Evolutionary conservation across 2,888 invertebrate species (phyloP), one percentile per base, ranked within the genome.

Genomic region (Zeuzera pyrina): DNA sequence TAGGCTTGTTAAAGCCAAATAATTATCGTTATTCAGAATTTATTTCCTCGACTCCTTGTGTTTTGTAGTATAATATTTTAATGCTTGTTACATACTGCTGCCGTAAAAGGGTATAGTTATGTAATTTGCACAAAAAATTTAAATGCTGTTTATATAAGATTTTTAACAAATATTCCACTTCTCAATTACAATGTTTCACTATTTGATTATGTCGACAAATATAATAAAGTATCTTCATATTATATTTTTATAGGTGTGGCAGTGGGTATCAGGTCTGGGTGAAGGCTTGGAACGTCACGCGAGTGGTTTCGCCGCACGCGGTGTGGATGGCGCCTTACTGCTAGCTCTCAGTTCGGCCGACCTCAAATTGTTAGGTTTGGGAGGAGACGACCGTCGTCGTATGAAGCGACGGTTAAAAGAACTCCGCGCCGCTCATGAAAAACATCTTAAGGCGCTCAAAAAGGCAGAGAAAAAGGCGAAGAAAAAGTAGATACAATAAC

Each of bases 311-410:
- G 89, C 93, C 32, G 93, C 94, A 52, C 90, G 94, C 52, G 92
- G 92, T 58, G 92, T 98, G 31, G 94, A 93, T 68, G 98, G 98
- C 12, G 86, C 89, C 19, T 90, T 93, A 32, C 85, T 98, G 34
- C 83, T 98, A 27, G 89, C 92, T 42, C 85, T 98, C 33, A 96
- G 97, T 62, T 94, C 96, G 1, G 90, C 93, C 35, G 96, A 95
- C 76, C 89, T 98, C 43, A 98, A 98, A 84, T 88, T 91, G 43
- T 86, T 94, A 27, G 93, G 93, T 27, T 89, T 94, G 29, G 86
- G 86, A 32, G 92, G 93, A 38, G 94, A 94, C 68, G 94, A 94
- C 65, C 89, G 89, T 42, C 88, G 91, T 44, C 71, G 79, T 40
- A 85, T 95, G 61, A 95, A 95, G 71, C 87, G 93, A 23, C 92